phyloP scores from a whole-genome alignment of 2,888 invertebrate genomes.

The Fragum sueziense region DNA sequence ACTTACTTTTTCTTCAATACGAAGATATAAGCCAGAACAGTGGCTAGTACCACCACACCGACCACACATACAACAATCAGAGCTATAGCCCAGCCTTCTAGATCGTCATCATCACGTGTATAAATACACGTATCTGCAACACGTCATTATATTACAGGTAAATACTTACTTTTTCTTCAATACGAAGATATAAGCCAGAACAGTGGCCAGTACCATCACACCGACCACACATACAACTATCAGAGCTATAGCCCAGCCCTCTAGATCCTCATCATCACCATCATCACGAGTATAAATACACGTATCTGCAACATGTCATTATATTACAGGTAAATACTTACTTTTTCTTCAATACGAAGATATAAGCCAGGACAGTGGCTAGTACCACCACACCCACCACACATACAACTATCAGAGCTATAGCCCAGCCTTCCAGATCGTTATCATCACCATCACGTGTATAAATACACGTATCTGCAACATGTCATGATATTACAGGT shows the following conservation, averaged over 20 bases:
- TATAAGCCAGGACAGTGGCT: not conserved
- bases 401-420: not conserved
- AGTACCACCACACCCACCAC: not conserved
- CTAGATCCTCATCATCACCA: not conserved
- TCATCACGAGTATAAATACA: not conserved
- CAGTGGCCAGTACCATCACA: not conserved
- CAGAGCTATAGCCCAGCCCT: not conserved
- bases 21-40: not conserved
- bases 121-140: slow-evolving; percentile 12
- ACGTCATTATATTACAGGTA: not conserved
- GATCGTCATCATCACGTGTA: not conserved
- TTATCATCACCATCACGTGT: not conserved
- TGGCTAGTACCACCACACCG: not conserved
- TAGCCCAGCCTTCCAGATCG: not conserved
- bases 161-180: slow-evolving; percentile 9
- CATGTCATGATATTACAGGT: not conserved
- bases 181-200: not conserved
- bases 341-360: not conserved
- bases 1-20: slow-evolving; percentile 7
- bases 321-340: not conserved
- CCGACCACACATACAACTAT: not conserved
- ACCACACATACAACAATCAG: not conserved
- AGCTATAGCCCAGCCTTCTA: slow-evolving; percentile 2
- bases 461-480: slow-evolving; percentile 12
- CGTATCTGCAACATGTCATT: not conserved